Percentiles rank a stretch among this genome's conserved stretches.
These are phyloP conservation scores for Thunnus thynnus DNA, from an alignment of 2,113 vertebrate species.

Conservation along the genomic window DNA sequence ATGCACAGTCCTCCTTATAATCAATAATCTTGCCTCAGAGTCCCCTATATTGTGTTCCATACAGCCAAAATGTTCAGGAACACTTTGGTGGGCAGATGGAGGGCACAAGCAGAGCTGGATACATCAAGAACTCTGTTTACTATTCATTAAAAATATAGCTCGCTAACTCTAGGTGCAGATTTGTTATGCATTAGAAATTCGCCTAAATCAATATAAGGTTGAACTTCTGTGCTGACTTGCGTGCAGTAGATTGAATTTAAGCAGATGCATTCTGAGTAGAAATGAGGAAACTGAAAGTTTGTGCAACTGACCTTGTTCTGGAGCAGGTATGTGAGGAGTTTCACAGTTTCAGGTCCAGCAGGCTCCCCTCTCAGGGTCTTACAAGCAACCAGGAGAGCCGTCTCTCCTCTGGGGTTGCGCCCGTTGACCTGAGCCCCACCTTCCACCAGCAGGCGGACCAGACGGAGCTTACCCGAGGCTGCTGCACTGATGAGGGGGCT, in stretches of 20 bases:
- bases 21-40: slow-evolving; percentile 10
- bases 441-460: slow-evolving; percentile 82
- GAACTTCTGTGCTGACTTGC: neutral
- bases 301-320: slow-evolving; percentile 65
- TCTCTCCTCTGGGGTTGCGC: slow-evolving; percentile 76
- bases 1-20: neutral
- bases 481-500: slow-evolving; percentile 81
- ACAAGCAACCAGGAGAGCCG: slow-evolving; percentile 79
- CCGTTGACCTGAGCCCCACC: slow-evolving; percentile 82
- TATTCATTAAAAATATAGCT: slow-evolving; percentile 48
- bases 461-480: slow-evolving; percentile 75
- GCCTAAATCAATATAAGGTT: slow-evolving; percentile 31
- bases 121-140: slow-evolving; percentile 13
- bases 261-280: neutral
- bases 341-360: slow-evolving; percentile 43
- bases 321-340: slow-evolving; percentile 77
- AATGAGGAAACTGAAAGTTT: neutral
- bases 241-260: slow-evolving; percentile 20
- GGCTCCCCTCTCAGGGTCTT: slow-evolving; percentile 68
- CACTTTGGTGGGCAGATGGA: neutral
- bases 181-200: slow-evolving; percentile 51
- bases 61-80: neutral
- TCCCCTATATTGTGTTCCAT: neutral
- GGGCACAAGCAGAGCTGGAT: slow-evolving; percentile 8
- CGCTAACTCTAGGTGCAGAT: slow-evolving; percentile 1